Evolutionary conservation across 2,797 vertebrate species (phyloP), one percentile per base, ranked within the genome.

Genomic region (Malurus leucopterus): DNA sequence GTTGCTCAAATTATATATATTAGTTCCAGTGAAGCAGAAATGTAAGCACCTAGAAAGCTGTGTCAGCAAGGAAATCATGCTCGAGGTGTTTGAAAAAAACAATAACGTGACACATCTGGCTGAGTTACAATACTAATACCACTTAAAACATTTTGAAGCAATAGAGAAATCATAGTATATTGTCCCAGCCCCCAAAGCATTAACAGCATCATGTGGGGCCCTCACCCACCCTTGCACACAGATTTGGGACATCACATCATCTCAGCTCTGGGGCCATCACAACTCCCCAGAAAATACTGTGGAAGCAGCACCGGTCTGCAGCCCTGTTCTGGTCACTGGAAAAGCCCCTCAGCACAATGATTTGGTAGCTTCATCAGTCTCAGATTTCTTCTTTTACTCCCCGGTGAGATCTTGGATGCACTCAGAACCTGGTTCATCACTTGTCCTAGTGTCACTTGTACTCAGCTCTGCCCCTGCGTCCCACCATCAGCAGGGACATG

Each of bases 401-500:
- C 23, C 53, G 43, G 3, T 71, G 46, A 67, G 29, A 19, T 22
- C n/a, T 32, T 79, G 38, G 21, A 54, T 9, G 24, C 23, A 15
- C 9, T 30, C 55, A 29, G 14, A 30, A 22, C 4, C 5, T 49
- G 14, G 5, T 38, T 85, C n/a, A 17, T 27, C 0, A 0, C 22
- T 47, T 72, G 23, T 36, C 20, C 6, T 41, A 4, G 26, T 41
- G 11, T 30, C 41, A 32, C 8, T 9, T 49, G 18, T 46, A 15
- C 11, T 75, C 50, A 38, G 12, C 29, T 79, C 47, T 64, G 5
- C 5, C 18, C 6, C 6, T 15, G 8, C 51, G 6, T 41, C 24
- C 32, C 15, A 27, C 5, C 1, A 4, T 7, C 11, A 44, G 23
- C 18, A 55, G 54, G 20, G 7, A 15, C 3, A 8, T 9, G 36